phyloP scores from a whole-genome alignment of 53 echinoderm and acorn worm genomes.

The Crossaster papposus region DNA sequence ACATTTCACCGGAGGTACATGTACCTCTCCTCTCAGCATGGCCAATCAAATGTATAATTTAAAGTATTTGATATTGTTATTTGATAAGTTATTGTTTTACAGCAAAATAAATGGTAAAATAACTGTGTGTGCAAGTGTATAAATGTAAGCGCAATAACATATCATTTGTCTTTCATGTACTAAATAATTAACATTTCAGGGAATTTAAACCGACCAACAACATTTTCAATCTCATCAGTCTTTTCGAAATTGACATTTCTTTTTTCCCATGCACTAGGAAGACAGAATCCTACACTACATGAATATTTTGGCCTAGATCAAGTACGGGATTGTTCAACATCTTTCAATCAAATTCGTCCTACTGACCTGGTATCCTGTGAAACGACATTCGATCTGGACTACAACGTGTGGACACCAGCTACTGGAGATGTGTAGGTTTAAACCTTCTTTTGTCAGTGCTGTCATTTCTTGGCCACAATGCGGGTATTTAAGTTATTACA shows the following conservation, averaged over 20 bases:
- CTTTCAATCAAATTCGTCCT: neutral
- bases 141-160: too few species aligned
- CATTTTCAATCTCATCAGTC: too few species aligned
- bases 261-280: neutral
- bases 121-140: too few species aligned
- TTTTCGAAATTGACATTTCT: too few species aligned
- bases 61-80: neutral
- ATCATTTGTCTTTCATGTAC: too few species aligned
- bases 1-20: too few species aligned
- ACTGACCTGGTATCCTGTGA: conserved; percentile 12
- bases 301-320: neutral
- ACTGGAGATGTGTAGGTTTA: conserved; percentile 11
- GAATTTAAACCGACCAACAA: too few species aligned
- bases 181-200: too few species aligned
- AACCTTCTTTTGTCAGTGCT: neutral
- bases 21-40: too few species aligned
- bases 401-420: neutral
- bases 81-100: neutral
- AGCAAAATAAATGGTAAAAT: too few species aligned
- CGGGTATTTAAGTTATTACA: too few species aligned
- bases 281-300: neutral
- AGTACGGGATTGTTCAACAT: neutral
- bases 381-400: neutral
- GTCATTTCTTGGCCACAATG: neutral
- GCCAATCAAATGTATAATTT: too few species aligned